Conservation (phyloP, 2,888 invertebrate species). For the Zhuqinia jingwanae region DNA sequence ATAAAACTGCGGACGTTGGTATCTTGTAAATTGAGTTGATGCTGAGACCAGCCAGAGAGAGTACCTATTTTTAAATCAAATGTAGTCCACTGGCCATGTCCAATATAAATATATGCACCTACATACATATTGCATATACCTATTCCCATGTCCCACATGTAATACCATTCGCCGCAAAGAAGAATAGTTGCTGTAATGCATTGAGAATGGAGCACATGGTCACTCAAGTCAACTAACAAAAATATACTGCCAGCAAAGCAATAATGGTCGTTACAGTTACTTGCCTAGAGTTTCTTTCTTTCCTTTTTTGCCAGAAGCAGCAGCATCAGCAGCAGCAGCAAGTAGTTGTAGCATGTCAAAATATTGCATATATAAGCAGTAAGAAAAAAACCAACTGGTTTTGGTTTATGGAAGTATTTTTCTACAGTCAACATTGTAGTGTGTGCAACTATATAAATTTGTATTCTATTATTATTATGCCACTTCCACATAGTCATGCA, state of each 20-base stretch:
- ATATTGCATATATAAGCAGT: no score
- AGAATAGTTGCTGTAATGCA: not conserved
- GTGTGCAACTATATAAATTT: not conserved
- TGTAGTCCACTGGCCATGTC: slow-evolving; percentile 5
- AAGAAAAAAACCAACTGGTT: not conserved
- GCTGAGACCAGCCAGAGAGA: not conserved
- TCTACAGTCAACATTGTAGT: not conserved
- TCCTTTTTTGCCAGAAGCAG: not conserved
- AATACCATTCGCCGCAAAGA: slow-evolving; percentile 19
- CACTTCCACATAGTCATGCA: no score
- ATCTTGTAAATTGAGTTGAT: not conserved
- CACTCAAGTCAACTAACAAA: not conserved
- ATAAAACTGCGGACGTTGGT: slow-evolving; percentile 8
- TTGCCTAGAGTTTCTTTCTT: not conserved
- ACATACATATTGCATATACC: no score
- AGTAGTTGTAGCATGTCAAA: no score
- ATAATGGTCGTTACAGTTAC: slow-evolving; percentile 29
- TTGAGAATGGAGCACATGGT: slow-evolving; percentile 43
- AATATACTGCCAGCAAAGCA: not conserved
- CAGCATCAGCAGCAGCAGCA: not conserved
- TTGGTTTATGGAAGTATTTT: no score
- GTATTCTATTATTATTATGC: not conserved
- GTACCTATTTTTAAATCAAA: not conserved
- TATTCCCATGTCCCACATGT: slow-evolving; percentile 41
- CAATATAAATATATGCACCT: no score